A percentile compares a stretch with the other conserved stretches of the same genome.
Conservation (phyloP, 2,888 invertebrate species). For the Chloroclystis v-ata region DNA sequence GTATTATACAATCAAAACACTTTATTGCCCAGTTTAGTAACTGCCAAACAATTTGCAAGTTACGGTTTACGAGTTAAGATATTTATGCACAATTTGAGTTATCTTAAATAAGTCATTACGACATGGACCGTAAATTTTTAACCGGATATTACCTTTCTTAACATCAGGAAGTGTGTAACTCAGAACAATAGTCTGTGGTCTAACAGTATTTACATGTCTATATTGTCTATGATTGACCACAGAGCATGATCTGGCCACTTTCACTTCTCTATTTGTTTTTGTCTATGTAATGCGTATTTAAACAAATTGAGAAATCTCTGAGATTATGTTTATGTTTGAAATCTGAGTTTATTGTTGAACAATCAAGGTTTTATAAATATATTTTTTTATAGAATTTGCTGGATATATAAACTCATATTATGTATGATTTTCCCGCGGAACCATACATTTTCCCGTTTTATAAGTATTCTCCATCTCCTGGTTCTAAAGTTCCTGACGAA, state of each 20-base stretch:
- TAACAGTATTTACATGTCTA: constrained; percentile 26
- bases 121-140: constrained; percentile 2
- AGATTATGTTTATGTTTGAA: neutral
- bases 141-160: neutral
- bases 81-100: constrained; percentile 2
- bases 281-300: constrained; percentile 18
- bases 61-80: constrained; percentile 5
- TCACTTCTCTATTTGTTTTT: constrained; percentile 46
- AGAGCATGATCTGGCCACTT: constrained; percentile 40
- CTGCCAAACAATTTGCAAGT: neutral
- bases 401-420: too few relatives aligned
- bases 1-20: too few relatives aligned
- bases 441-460: too few relatives aligned
- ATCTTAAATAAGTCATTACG: constrained; percentile 7
- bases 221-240: constrained; percentile 16
- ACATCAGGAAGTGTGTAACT: constrained; percentile 9
- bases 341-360: neutral
- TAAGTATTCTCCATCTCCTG: too few relatives aligned
- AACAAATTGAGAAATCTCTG: neutral
- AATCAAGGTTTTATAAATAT: too few relatives aligned
- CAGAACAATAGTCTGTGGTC: constrained; percentile 8
- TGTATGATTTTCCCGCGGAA: too few relatives aligned
- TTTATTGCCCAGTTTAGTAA: constrained; percentile 1
- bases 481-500: too few relatives aligned
- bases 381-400: too few relatives aligned